Conservation (phyloP, 2,113 vertebrate genomes). For the Tetraodon nigroviridis region DNA sequence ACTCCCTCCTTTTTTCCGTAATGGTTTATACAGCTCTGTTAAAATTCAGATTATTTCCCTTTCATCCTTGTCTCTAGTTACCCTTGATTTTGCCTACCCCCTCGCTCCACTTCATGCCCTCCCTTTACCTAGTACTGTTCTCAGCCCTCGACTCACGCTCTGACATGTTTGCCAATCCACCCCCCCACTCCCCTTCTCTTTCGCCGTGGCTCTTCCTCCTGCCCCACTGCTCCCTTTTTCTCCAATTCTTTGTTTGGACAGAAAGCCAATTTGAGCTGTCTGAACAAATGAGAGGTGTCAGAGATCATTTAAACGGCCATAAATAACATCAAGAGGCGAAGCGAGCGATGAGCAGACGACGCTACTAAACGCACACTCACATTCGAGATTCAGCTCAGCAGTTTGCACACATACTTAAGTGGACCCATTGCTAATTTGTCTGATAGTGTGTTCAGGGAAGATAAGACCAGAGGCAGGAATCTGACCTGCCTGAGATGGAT, state of each 20-base stretch:
- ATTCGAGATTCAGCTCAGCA: constrained; percentile 12
- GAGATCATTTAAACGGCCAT: constrained; percentile 68
- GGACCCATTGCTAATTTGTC: constrained; percentile 69
- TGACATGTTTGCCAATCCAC: constrained; percentile 17
- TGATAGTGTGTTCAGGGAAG: constrained; percentile 63
- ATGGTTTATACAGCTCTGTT: neutral
- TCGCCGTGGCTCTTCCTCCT: constrained; percentile 19
- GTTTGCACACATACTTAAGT: constrained; percentile 35
- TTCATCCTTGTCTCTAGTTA: neutral
- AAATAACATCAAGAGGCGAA: constrained; percentile 65
- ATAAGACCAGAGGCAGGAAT: constrained; percentile 61
- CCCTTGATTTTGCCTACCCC: neutral
- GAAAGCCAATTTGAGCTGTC: constrained; percentile 65
- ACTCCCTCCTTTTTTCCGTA: neutral
- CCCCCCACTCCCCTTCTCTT: constrained; percentile 4
- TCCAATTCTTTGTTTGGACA: constrained; percentile 39
- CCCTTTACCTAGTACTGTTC: constrained; percentile 14
- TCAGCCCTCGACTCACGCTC: constrained; percentile 5
- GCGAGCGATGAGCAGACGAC: constrained; percentile 48
- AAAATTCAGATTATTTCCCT: neutral
- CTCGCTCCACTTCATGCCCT: constrained; percentile 6
- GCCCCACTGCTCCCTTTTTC: constrained; percentile 19
- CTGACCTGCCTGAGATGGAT: constrained; percentile 51
- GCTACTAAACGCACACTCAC: constrained; percentile 33
- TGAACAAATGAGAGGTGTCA: constrained; percentile 69